These are phyloP conservation scores for Pediacus dermestoides DNA, from an alignment of 2,888 invertebrate species.

Conservation along the genomic window DNA sequence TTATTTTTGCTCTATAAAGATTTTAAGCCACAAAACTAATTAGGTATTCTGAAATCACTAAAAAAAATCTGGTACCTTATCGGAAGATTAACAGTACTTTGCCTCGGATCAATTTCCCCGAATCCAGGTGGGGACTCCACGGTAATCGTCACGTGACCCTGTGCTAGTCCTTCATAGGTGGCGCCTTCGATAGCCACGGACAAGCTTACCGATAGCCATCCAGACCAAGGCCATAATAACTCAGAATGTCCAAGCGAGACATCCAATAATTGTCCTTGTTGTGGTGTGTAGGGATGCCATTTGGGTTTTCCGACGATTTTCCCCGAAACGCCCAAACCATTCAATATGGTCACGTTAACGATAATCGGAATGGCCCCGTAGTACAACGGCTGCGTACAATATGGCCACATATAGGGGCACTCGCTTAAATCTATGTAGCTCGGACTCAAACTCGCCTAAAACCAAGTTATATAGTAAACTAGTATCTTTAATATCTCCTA, in stretches of 20 bases:
- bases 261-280: constrained; percentile 75
- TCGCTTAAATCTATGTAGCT: constrained; percentile 92
- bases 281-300: constrained; percentile 87
- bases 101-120: constrained; percentile 56
- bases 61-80: constrained; percentile 41
- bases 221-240: constrained; percentile 95
- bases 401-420: constrained; percentile 98
- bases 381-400: constrained; percentile 93
- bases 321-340: constrained; percentile 89
- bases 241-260: constrained; percentile 75
- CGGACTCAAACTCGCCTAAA: constrained; percentile 62
- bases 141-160: constrained; percentile 78
- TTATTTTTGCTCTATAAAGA: constrained; percentile 70
- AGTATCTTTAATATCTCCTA: too few relatives aligned
- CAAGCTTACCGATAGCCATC: constrained; percentile 83
- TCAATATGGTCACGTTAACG: constrained; percentile 90
- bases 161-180: constrained; percentile 72
- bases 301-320: constrained; percentile 65
- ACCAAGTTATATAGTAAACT: constrained; percentile 13
- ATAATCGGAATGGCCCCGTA: constrained; percentile 83
- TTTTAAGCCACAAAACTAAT: neutral
- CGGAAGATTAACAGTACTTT: constrained; percentile 61
- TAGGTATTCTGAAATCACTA: constrained; percentile 3
- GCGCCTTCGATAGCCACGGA: constrained; percentile 63
- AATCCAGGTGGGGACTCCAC: constrained; percentile 74